Base-by-base conservation (phyloP, 1,140 invertebrate genomes). In the Brachionus koreanus region DNA sequence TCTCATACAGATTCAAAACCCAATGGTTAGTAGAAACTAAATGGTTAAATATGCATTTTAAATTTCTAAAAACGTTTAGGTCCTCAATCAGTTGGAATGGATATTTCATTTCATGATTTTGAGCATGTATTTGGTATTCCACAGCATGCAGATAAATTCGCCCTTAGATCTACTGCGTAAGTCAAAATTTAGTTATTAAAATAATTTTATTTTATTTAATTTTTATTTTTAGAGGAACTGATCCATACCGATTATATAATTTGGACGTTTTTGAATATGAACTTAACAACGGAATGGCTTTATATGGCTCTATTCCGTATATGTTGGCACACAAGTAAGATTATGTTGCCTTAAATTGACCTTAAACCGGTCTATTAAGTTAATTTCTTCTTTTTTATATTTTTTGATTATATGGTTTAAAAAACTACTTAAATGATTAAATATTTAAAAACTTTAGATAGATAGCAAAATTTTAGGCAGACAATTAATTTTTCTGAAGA, bases 241-340 rank as follows among this genome's bases (percentile, higher is more conserved):
- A 98, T 85, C 98, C 98, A 0, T 99, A 98, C 87, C 91, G 98
- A 33, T 88, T 99, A 13, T 99, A 96, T 87, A 99, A 99, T 89
- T 89, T 98, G 85, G 98, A 99, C 90, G 97, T 99, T 0, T 99
- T 99, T 90, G 97, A 99, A 88, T 99, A 98, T 88, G 95, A 99
- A 87, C 84, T 97, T 0, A 92, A 97, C 84, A 95, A 93, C 85
- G 92, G 91, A 49, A 99, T 99, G 97, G 93, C 97, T 13, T 88
- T 99, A 1, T 99, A 99, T 88, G 98, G 96, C 43, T 91, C 95
- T 1, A 91, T 98, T 67, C 98, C 98, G 0, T 93, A 98, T 65
- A 91, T 98, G 84, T 92, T 97, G 84, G 95, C 95, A 74, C 97
- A 99, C 87, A 94, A 94, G 94, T 96, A 69, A 69, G 13, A 16